Conservation (phyloP, 2,888 invertebrate genomes). For the Petrolisthes manimaculis region DNA sequence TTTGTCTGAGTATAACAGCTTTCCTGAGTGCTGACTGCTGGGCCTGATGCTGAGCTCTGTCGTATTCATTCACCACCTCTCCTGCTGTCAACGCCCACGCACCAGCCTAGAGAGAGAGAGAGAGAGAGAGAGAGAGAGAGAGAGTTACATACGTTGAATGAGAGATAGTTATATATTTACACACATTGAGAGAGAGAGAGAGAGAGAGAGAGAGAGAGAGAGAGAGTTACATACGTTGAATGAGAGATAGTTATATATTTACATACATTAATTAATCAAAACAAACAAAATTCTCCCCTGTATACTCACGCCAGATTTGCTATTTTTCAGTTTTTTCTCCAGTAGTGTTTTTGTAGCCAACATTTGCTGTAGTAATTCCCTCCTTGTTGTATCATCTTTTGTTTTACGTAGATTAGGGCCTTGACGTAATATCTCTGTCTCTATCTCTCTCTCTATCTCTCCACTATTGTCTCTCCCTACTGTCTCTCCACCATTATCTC, state of each 20-base stretch:
- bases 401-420: neutral
- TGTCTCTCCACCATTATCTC: too few species aligned
- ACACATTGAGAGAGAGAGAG: neutral
- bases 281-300: neutral
- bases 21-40: constrained; percentile 51
- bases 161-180: neutral
- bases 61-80: constrained; percentile 55
- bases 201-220: neutral
- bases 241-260: neutral
- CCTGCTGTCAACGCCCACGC: constrained; percentile 58
- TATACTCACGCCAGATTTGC: constrained; percentile 38
- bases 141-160: neutral
- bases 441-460: neutral
- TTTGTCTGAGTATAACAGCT: constrained; percentile 49
- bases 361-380: constrained; percentile 56
- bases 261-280: too few species aligned
- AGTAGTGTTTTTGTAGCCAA: constrained; percentile 53
- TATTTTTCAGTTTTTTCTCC: constrained; percentile 56
- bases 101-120: constrained; percentile 28
- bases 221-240: neutral
- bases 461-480: neutral
- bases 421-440: neutral
- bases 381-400: constrained; percentile 29
- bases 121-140: neutral
- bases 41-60: constrained; percentile 54